Evolutionary conservation across 2,888 invertebrate species (phyloP), one percentile per base, ranked within the genome.

Genomic region (Nysson spinosus): DNA sequence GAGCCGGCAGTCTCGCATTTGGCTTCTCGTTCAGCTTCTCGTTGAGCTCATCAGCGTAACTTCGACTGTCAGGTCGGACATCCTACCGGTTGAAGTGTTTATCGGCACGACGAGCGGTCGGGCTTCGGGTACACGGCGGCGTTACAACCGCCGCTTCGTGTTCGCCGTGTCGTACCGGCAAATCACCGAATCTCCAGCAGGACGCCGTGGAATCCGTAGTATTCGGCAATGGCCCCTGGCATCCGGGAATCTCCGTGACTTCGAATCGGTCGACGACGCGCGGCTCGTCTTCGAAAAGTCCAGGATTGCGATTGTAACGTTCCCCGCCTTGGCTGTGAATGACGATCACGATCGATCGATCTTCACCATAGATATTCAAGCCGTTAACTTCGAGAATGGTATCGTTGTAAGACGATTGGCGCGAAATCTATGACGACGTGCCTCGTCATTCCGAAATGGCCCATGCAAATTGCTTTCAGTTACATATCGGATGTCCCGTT

Each of bases 11-110:
- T 50, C 58, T 67, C 58, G 51, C 63, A 44, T 37, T n/a, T n/a
- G n/a, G n/a, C n/a, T n/a, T n/a, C n/a, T n/a, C n/a, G n/a, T n/a
- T n/a, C 57, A 46, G 28, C 50, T 50, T 60, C 39, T 26, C 40
- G 40, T 30, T 32, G 28, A 32, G 54, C 79, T 81, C 80, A 80
- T 81, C 79, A 80, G 78, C 77, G 81, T 82, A 82, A 80, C 81
- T 82, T 77, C 70, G 69, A 66, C 72, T 79, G 79, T 80, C 82
- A 73, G 52, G 28, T 42, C 32, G 68, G 72, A 76, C 72, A 69
- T 72, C 70, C 69, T 52, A 56, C 42, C 47, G 55, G 62, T 57
- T 79, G 79, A 78, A 78, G 78, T 79, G 78, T 79, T 78, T 78
- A 78, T 79, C 77, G 78, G 65, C 51, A 52, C 42, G 51, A 26